Base-by-base conservation (phyloP, 2,797 vertebrate genomes). In the Paratrypauchen microcephalus region DNA sequence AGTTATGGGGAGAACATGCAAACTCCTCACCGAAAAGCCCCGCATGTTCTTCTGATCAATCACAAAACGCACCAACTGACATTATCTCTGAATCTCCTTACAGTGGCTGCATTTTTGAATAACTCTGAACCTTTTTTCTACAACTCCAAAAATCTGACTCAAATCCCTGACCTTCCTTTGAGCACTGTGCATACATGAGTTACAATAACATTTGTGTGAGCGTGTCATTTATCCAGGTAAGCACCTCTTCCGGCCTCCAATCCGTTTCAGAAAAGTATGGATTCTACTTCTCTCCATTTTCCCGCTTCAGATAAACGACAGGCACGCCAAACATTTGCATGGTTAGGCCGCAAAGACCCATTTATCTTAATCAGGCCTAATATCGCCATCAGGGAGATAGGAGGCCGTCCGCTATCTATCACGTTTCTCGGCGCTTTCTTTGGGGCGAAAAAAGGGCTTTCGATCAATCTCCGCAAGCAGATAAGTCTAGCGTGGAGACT, bases 351-450 rank as follows among this genome's bases (percentile, higher is more conserved):
- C 75, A 76, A 67, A 65, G 79, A 69, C 69, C 74, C 86, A 89
- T 90, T 89, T 83, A 79, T 92, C 88, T 88, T 91, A 90, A 90
- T 91, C 86, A 87, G 77, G 77, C 81, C 86, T 89, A 90, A 91
- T 91, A 88, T 85, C 80, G 47, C 86, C 87, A 90, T 88, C 82
- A 86, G 87, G 78, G 84, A 87, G 81, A 86, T 79, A 76, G 72
- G 80, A 68, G 68, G 67, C 71, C 76, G 80, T 73, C 83, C 81
- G 79, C 85, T 71, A 91, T 91, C 84, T 79, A 89, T 91, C 87
- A 89, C 83, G 70, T 76, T 74, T 78, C 76, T 82, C 66, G 76
- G 64, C 65, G 73, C 73, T 83, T 88, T 87, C 83, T 82, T 81
- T 70, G 78, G 80, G 67, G 74, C 15, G 5, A 58, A 86, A 89